A percentile compares a stretch with the other conserved stretches of the same genome.
phyloP scores from a whole-genome alignment of 2,888 invertebrate species.

The Phyllotreta cruciferae region DNA sequence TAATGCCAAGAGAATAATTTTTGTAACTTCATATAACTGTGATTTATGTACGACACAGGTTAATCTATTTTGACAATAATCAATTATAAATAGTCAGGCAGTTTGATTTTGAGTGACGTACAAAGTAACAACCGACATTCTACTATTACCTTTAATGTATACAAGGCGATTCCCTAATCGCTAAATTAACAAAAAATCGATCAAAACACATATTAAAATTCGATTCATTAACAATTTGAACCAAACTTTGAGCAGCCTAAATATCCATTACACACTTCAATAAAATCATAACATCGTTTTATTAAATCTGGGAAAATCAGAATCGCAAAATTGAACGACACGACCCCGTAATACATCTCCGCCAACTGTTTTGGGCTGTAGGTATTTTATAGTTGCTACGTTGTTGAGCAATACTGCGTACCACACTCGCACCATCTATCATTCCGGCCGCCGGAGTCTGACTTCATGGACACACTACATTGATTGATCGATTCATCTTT shows the following conservation, averaged over 20 bases:
- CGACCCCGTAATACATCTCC: not conserved
- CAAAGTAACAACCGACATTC: conserved; percentile 6
- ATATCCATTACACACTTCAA: not conserved
- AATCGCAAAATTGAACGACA: not conserved
- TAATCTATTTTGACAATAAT: conserved; percentile 22
- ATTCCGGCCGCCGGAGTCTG: conserved; percentile 41
- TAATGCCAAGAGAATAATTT: not conserved
- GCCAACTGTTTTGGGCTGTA: conserved; percentile 16
- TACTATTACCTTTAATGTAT: not conserved
- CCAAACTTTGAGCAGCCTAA: not conserved
- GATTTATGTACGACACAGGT: not conserved
- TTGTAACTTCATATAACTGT: not conserved
- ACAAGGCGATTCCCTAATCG: too few relatives aligned
- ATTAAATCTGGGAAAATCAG: not conserved
- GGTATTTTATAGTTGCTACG: conserved; percentile 22
- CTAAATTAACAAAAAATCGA: too few relatives aligned
- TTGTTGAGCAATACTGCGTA: conserved; percentile 48
- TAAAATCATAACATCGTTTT: not conserved
- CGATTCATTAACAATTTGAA: not conserved
- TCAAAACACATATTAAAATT: not conserved
- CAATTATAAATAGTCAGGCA: conserved; percentile 17
- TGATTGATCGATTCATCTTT: conserved; percentile 51
- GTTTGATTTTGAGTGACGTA: conserved; percentile 17
- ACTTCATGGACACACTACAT: conserved; percentile 43
- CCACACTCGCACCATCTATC: conserved; percentile 48